Conservation (phyloP, 1,140 invertebrate species). For the Sinella curviseta region DNA sequence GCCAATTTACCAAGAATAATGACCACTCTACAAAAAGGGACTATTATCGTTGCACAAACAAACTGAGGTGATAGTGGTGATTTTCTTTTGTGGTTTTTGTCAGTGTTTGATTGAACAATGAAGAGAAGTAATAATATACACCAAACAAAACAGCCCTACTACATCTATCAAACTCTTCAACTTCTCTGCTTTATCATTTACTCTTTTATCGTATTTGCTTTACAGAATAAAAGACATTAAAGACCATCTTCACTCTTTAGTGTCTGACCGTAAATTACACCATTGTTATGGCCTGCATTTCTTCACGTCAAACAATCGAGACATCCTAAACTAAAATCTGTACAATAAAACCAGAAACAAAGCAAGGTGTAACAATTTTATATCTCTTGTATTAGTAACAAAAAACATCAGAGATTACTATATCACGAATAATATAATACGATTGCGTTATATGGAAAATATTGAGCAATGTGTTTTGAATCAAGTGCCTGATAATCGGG, state of each 20-base stretch:
- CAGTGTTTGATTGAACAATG: constrained; percentile 1
- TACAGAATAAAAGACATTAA: background rate
- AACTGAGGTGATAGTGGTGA: background rate
- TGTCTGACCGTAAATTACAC: constrained; percentile 4
- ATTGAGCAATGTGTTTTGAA: no score
- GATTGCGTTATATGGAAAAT: no score
- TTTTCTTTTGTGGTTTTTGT: constrained; percentile 17
- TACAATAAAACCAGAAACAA: no score
- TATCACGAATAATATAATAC: no score
- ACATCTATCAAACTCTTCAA: no score
- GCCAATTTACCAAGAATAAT: constrained; percentile 19
- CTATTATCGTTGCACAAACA: background rate
- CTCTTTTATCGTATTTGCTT: constrained; percentile 13
- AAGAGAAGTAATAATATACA: background rate
- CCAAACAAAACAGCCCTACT: no score
- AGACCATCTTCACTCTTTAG: background rate
- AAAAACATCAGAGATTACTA: no score
- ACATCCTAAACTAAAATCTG: no score
- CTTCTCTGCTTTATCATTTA: no score
- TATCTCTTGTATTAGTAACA: no score
- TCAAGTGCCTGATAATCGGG: no score
- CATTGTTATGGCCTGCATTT: background rate
- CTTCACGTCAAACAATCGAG: background rate
- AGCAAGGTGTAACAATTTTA: no score
- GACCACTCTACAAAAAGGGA: background rate